A percentile compares a stretch with the other conserved stretches of the same genome.
Conservation (phyloP, 1,140 invertebrate genomes). For the Panagrolaimus sp. region DNA sequence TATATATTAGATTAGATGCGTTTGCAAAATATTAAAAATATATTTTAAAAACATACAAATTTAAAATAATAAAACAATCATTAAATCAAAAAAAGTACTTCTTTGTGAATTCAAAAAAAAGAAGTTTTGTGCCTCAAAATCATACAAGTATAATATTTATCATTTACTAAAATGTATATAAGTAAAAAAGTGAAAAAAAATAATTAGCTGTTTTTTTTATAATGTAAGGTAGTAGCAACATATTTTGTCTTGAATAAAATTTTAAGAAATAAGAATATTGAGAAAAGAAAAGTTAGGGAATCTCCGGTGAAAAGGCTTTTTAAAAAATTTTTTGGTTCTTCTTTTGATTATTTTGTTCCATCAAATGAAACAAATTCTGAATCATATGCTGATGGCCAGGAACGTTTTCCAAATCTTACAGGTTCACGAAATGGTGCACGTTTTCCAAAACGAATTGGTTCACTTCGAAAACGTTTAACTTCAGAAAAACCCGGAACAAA, state of each 20-base stretch:
- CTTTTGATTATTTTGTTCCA: neutral
- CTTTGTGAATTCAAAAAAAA: too few species aligned
- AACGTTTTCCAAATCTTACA: constrained; percentile 29
- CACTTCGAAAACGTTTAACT: constrained; percentile 31
- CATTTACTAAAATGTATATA: too few species aligned
- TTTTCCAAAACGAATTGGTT: constrained; percentile 53
- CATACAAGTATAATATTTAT: too few species aligned
- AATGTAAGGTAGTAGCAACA: too few species aligned
- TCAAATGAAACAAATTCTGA: constrained; percentile 17
- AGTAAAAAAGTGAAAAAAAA: too few species aligned
- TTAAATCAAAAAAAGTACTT: too few species aligned
- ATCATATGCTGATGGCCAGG: neutral
- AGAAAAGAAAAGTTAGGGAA: neutral
- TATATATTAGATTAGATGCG: too few species aligned
- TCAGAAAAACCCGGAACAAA: constrained; percentile 7
- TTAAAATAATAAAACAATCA: too few species aligned
- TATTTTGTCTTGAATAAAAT: neutral
- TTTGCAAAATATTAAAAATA: too few species aligned
- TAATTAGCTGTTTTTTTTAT: too few species aligned
- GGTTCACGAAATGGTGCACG: constrained; percentile 25
- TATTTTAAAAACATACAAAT: too few species aligned
- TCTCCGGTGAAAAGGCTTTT: neutral
- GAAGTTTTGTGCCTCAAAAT: too few species aligned
- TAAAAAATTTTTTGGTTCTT: neutral
- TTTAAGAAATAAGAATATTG: neutral